A percentile compares a stretch with the other conserved stretches of the same genome.
Evolutionary conservation across 2,888 invertebrate species (phyloP).

Genomic region (Tetragonula carbonaria): DNA sequence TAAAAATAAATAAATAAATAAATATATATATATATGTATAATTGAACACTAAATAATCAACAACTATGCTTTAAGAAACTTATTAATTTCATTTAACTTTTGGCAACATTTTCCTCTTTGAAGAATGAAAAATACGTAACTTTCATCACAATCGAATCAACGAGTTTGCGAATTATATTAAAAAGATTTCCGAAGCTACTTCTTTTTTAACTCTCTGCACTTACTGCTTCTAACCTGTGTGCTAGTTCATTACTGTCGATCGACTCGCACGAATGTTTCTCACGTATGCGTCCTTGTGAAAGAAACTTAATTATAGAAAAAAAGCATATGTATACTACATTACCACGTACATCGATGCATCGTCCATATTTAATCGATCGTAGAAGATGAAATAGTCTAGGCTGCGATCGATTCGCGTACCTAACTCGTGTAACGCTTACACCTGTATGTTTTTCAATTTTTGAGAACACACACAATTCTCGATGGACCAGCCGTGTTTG

Average conservation of each 20-base stretch:
- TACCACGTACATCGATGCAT: constrained; percentile 30
- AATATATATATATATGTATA: no score
- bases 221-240: background rate
- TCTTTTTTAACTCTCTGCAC: background rate
- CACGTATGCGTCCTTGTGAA: constrained; percentile 4
- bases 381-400: background rate
- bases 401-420: background rate
- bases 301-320: background rate
- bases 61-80: no score
- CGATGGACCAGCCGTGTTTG: constrained; percentile 18
- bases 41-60: no score
- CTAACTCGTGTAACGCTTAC: background rate
- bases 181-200: background rate
- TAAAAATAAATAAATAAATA: no score
- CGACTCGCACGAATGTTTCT: constrained; percentile 6
- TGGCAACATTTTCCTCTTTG: no score
- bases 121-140: background rate
- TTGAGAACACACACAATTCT: background rate
- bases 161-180: background rate
- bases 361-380: constrained; percentile 7
- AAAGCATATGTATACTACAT: background rate
- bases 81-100: no score
- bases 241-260: background rate
- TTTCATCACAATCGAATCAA: background rate
- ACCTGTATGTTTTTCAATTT: background rate